Evolutionary conservation across 2,797 vertebrate species (phyloP), one percentile per base, ranked within the genome.

Genomic region (Eulemur albifrons): DNA sequence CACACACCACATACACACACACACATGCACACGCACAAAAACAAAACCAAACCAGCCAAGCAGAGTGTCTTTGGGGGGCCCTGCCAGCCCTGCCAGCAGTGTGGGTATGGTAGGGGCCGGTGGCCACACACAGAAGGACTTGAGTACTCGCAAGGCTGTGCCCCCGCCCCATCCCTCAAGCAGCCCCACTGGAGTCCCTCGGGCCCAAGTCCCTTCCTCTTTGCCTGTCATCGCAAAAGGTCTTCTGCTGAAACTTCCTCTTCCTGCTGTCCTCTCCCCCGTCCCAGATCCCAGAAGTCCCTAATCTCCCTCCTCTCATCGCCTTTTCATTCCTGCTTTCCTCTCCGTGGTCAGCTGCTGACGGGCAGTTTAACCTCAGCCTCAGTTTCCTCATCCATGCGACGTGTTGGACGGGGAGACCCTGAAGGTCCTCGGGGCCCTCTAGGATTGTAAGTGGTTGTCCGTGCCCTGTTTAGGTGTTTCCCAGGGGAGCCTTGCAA

Each of bases 201-300:
- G 0, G 15, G 52, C 40, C 48, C 14, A 5, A 85, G 32, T n/a
- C 70, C 54, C 48, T 84, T 88, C 67, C 45, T 93, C 96, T 95
- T 80, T 67, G 88, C 76, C 86, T 81, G 95, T 59, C 96, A 70
- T 65, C 32, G 95, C 90, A 93, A 85, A 72, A 87, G 94, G 45
- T 84, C 81, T 93, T 95, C 87, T 97, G 86, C 96, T 93, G 87
- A 35, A 8, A 43, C 81, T 76, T 96, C 93, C 88, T 59, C 91
- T 94, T 96, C 79, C 81, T 0, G 0, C 90, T 35, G 8, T 4
- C 14, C 2, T 75, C 45, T 30, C 18, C 38, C 38, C n/a, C 2
- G 35, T 38, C 43, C 50, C 7, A 0, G 9, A 9, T 43, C 57
- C 20, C 2, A 0, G 21, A 57, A 81, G 14, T 5, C 63, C 27